Percentiles rank a stretch among this genome's conserved stretches.
Conservation (phyloP, 2,888 invertebrate genomes). For the Cantharis nigra region DNA sequence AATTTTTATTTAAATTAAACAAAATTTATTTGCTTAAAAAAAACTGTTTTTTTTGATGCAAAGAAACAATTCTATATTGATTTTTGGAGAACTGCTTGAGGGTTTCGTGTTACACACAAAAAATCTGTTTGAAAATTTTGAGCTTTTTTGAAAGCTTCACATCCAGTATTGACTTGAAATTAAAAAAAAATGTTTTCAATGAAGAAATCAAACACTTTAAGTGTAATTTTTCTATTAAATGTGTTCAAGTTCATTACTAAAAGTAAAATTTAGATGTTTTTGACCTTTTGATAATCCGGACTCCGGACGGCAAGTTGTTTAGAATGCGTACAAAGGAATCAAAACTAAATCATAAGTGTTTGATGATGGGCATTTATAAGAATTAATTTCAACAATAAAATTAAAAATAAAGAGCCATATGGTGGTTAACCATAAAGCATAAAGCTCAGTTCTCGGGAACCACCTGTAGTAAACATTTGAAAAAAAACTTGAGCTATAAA, state of each 20-base stretch:
- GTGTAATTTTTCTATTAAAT: too few species aligned
- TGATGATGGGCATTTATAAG: background rate
- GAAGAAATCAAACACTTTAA: too few species aligned
- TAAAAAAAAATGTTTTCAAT: too few species aligned
- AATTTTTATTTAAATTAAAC: too few species aligned
- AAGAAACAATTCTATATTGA: too few species aligned
- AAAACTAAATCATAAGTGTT: background rate
- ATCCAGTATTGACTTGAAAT: too few species aligned
- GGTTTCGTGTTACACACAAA: too few species aligned
- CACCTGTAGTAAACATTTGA: background rate
- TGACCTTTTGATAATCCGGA: background rate
- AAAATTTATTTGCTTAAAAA: too few species aligned
- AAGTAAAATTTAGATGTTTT: background rate
- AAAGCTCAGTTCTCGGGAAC: conserved; percentile 4
- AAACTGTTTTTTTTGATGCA: too few species aligned
- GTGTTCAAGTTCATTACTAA: background rate
- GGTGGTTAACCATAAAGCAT: conserved; percentile 1
- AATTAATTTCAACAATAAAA: background rate
- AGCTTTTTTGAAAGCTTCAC: too few species aligned
- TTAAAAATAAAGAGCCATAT: background rate
- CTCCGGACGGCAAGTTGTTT: background rate
- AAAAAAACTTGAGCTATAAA: conserved; percentile 5
- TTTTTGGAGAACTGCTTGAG: too few species aligned
- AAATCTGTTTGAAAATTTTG: too few species aligned
- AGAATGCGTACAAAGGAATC: background rate